Percentiles rank a stretch among this genome's conserved stretches.
Evolutionary conservation across 2,797 vertebrate genomes (phyloP).

Genomic region (Emys orbicularis): DNA sequence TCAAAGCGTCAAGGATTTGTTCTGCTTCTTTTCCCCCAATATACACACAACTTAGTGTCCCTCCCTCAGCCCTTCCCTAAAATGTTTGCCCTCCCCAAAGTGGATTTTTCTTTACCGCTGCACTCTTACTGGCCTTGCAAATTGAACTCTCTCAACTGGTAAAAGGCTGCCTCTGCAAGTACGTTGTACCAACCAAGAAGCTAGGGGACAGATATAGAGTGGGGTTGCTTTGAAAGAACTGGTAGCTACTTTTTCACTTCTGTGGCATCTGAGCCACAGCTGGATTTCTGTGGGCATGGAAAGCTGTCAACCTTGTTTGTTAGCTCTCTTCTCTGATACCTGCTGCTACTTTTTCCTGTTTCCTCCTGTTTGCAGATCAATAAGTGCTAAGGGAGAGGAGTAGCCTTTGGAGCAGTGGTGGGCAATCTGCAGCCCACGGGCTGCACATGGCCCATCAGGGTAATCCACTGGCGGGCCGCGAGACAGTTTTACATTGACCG

Average conservation of each 20-base stretch:
- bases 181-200: background rate
- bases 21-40: background rate
- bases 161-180: fast-evolving
- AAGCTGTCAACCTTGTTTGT: background rate
- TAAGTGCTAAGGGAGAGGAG: background rate
- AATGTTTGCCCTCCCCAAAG: background rate
- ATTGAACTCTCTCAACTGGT: background rate
- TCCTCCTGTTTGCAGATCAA: background rate
- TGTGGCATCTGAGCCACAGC: background rate
- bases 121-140: background rate
- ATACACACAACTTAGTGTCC: background rate
- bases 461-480: too few relatives aligned
- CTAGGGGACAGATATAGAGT: background rate
- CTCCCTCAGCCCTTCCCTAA: background rate
- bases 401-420: background rate
- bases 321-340: background rate
- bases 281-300: background rate
- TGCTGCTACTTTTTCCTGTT: background rate
- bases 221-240: background rate
- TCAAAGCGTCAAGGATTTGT: background rate
- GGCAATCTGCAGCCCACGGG: too few relatives aligned
- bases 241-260: background rate
- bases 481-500: too few relatives aligned
- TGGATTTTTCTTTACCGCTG: fast-evolving
- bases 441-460: too few relatives aligned